phyloP scores from a whole-genome alignment of 2,113 vertebrate species.

The Melanocharis versteri region DNA sequence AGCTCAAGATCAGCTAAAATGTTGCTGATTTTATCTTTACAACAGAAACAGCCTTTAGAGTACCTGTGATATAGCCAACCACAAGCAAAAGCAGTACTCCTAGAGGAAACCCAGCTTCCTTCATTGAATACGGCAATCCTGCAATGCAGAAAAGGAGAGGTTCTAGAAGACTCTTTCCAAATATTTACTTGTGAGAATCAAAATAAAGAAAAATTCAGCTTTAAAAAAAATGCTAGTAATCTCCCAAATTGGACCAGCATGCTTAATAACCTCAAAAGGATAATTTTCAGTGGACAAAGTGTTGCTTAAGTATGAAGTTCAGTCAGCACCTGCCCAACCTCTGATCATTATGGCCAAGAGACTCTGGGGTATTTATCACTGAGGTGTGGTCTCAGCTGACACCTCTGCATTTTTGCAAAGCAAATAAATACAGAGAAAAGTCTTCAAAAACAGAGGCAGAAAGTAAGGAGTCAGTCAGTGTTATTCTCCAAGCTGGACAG shows the following conservation, averaged over 20 bases:
- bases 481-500: neutral
- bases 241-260: neutral
- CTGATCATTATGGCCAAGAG: neutral
- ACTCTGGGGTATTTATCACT: neutral
- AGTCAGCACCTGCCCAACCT: neutral
- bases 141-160: conserved; percentile 15
- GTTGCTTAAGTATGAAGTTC: neutral
- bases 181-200: neutral
- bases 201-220: neutral
- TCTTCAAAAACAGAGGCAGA: neutral
- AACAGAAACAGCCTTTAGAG: neutral
- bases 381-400: neutral
- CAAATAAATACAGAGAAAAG: neutral
- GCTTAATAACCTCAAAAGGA: neutral
- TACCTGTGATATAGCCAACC: conserved; percentile 89
- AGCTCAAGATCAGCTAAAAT: neutral
- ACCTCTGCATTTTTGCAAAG: neutral
- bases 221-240: neutral
- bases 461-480: neutral
- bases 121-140: conserved; percentile 94
- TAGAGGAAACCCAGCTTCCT: conserved; percentile 89
- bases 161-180: neutral
- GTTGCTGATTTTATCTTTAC: neutral
- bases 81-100: conserved; percentile 85
- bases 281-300: neutral